Evolutionary conservation across 2,113 vertebrate species (phyloP), one percentile per base, ranked within the genome.

Genomic region (Ailuropoda melanoleuca): DNA sequence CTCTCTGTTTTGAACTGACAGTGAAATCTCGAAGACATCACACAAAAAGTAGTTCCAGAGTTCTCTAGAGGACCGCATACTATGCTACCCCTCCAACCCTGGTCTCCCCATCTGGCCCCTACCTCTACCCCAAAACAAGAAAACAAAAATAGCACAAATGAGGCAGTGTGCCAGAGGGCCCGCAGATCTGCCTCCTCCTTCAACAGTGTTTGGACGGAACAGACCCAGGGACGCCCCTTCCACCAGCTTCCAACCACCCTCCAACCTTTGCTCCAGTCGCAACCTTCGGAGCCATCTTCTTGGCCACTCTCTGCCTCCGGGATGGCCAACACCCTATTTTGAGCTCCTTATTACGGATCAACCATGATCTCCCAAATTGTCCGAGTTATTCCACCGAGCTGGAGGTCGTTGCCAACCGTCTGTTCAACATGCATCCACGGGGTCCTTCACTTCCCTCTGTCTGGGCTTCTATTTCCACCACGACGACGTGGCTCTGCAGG

Each of bases 1-100:
- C 29, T 81, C 46, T 26, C 50, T 82, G 39, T 70, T 95, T 86
- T 83, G 93, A 70, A 87, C 78, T 86, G 60, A 82, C 92, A 89
- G 62, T 68, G 50, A 75, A 92, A 84, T 81, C 90, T 74, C 43
- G 56, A 34, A 4, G 24, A 93, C n/a, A 86, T 70, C 60, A 55
- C 21, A 50, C 43, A n/a, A 6, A 88, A 88, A 68, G 37, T 26
- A 53, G 77, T 84, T 90, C 68, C n/a, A 18, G 21, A 58, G 50
- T 55, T 60, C 64, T 60, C 56, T 60, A 31, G 29, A 34, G 15
- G 31, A 46, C 21, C 24, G 34, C 0, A n/a, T 21, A 11, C 46
- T 43, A 14, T 1, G 31, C 39, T 13, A 14, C 39, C 19, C 6
- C 14, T 37, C 72, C 53, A 48, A 55, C 29, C 56, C 0, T 5